phyloP scores from a whole-genome alignment of 2,113 vertebrate genomes.

The Ceyx margarethae region DNA sequence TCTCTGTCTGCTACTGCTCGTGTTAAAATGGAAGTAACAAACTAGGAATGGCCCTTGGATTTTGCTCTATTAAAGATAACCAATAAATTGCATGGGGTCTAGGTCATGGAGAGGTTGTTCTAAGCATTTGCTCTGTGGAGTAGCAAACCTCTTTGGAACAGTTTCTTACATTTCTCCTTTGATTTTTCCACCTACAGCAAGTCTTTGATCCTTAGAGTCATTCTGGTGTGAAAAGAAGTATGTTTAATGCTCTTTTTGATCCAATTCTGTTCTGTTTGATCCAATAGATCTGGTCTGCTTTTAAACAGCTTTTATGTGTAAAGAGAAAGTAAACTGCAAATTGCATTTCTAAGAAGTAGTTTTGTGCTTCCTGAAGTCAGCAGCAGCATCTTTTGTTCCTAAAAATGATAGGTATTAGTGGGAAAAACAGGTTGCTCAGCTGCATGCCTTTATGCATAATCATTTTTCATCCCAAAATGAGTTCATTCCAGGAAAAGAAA shows the following conservation, averaged over 20 bases:
- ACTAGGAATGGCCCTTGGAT: slow-evolving; percentile 18
- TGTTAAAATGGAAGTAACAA: slow-evolving; percentile 50
- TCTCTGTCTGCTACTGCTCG: slow-evolving; percentile 49
- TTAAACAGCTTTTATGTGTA: not conserved
- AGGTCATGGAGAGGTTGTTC: not conserved
- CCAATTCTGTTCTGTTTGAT: not conserved
- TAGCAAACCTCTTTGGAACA: not conserved
- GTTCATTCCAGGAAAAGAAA: slow-evolving; percentile 11
- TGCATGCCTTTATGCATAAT: not conserved
- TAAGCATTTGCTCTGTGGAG: not conserved
- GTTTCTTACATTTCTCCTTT: not conserved
- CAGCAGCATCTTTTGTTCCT: not conserved
- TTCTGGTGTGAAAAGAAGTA: not conserved
- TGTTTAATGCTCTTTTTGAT: not conserved
- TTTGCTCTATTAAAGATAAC: not conserved
- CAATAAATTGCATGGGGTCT: not conserved
- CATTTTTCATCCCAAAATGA: not conserved
- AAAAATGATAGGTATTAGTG: not conserved
- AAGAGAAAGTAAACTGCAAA: slow-evolving; percentile 1
- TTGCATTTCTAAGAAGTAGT: not conserved
- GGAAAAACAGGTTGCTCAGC: not conserved
- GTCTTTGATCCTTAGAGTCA: not conserved
- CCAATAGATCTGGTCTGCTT: not conserved
- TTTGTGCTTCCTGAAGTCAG: not conserved
- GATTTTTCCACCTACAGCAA: not conserved